A percentile compares a stretch with the other conserved stretches of the same genome.
Evolutionary conservation across 2,113 vertebrate species (phyloP).

Genomic region (Nibea albiflora): DNA sequence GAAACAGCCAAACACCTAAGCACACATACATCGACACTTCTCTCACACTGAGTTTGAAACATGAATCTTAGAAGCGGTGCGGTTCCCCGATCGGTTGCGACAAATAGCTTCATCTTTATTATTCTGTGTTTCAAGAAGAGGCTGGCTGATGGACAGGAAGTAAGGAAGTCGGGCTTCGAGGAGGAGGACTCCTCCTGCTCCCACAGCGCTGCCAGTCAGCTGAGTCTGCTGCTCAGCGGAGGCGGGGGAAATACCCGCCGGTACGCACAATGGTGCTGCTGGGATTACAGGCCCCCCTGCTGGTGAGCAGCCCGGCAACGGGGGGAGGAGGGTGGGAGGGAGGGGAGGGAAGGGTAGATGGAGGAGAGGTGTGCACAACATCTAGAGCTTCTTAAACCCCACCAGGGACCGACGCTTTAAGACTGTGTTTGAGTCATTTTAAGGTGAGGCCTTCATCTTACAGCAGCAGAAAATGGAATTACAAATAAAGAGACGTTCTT

Average conservation of each 20-base stretch:
- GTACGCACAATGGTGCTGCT: conserved; percentile 89
- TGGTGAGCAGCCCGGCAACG: conserved; percentile 83
- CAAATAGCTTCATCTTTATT: conserved; percentile 40
- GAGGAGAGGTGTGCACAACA: conserved; percentile 82
- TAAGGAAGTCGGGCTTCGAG: conserved; percentile 56
- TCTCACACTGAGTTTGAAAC: conserved; percentile 19
- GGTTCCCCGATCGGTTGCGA: background rate
- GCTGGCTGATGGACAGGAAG: conserved; percentile 60
- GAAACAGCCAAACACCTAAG: conserved; percentile 31
- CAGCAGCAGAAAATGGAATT: background rate
- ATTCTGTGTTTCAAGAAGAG: conserved; percentile 27
- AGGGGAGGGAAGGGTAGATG: background rate
- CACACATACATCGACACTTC: conserved; percentile 6
- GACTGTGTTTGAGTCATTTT: background rate
- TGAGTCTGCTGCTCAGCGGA: conserved; percentile 80
- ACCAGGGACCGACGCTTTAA: conserved; percentile 53
- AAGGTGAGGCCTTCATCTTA: background rate
- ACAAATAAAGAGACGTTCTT: background rate
- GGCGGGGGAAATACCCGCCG: conserved; percentile 86
- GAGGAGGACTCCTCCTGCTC: conserved; percentile 60
- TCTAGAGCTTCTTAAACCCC: conserved; percentile 82
- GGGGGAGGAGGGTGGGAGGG: background rate
- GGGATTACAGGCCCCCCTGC: conserved; percentile 86
- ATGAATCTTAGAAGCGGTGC: background rate
- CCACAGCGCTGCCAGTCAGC: conserved; percentile 79